A percentile compares a stretch with the other conserved stretches of the same genome.
phyloP scores from a whole-genome alignment of 2,888 invertebrate species.

The Auanema freiburgensis region DNA sequence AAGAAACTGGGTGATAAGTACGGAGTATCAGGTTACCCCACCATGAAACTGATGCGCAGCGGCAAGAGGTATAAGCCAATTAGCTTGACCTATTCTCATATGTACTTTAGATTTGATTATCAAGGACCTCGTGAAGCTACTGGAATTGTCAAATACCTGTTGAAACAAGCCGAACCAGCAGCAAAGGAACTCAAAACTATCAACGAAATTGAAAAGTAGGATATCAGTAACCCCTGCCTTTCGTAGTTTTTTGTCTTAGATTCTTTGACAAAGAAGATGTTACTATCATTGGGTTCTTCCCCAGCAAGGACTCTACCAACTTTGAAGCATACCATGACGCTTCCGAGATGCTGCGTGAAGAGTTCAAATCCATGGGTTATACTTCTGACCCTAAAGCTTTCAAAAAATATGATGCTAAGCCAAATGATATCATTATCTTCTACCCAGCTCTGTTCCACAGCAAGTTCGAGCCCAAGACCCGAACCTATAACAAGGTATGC shows the following conservation, averaged over 20 bases:
- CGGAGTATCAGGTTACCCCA: slow-evolving; percentile 70
- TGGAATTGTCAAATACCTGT: slow-evolving; percentile 69
- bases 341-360: slow-evolving; percentile 59
- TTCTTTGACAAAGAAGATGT: slow-evolving; percentile 66
- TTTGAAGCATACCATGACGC: slow-evolving; percentile 67
- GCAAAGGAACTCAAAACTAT: slow-evolving; percentile 61
- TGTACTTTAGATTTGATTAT: slow-evolving; percentile 69
- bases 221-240: no score
- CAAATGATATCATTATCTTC: slow-evolving; percentile 67
- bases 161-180: slow-evolving; percentile 67
- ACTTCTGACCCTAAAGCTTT: slow-evolving; percentile 66
- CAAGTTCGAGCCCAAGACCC: slow-evolving; percentile 68
- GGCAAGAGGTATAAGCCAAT: slow-evolving; percentile 66
- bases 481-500: slow-evolving; percentile 66
- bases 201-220: slow-evolving; percentile 61
- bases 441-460: slow-evolving; percentile 69
- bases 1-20: slow-evolving; percentile 68
- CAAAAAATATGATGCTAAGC: slow-evolving; percentile 62
- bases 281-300: slow-evolving; percentile 70
- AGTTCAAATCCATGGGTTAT: slow-evolving; percentile 67
- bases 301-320: slow-evolving; percentile 65
- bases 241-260: slow-evolving; percentile 23
- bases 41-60: slow-evolving; percentile 68
- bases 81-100: no score
- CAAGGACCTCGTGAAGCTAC: slow-evolving; percentile 67